These are phyloP conservation scores for Mustela nigripes DNA, from an alignment of 2,113 vertebrate species.

Conservation along the genomic window DNA sequence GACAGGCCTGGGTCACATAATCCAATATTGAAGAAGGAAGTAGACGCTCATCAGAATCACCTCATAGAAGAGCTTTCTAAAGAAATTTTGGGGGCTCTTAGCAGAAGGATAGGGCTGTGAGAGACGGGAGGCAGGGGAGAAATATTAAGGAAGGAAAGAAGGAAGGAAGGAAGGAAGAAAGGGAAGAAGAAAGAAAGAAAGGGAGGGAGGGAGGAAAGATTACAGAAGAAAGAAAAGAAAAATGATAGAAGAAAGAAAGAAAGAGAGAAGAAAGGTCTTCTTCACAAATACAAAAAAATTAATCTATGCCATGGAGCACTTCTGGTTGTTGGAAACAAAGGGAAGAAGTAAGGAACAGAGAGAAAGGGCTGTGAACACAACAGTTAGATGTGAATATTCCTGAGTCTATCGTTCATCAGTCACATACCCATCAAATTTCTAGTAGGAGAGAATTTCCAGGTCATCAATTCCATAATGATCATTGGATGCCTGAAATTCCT, in stretches of 20 bases:
- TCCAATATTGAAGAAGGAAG: not conserved
- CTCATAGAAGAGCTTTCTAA: not conserved
- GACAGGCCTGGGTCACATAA: not conserved
- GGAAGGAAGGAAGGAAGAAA: not conserved
- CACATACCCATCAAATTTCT: not conserved
- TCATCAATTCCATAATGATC: not conserved
- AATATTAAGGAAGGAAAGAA: too few species aligned
- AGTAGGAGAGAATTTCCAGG: not conserved
- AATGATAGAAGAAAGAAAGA: too few species aligned
- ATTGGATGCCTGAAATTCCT: not conserved
- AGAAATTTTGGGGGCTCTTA: not conserved
- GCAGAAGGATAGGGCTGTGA: not conserved
- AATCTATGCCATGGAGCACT: not conserved
- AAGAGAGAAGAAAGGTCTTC: not conserved
- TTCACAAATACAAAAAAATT: not conserved
- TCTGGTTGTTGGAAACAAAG: not conserved
- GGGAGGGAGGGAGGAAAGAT: not conserved
- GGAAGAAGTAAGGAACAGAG: not conserved
- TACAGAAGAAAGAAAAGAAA: not conserved
- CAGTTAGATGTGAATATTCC: not conserved
- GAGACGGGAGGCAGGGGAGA: too few species aligned
- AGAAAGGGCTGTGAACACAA: not conserved
- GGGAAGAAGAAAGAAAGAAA: accelerated
- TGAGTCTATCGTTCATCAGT: not conserved
- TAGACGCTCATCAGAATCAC: not conserved